phyloP scores from a whole-genome alignment of 30 jellyfish, hydroid and myxozoan genomes.

The Aurelia coerulea region DNA sequence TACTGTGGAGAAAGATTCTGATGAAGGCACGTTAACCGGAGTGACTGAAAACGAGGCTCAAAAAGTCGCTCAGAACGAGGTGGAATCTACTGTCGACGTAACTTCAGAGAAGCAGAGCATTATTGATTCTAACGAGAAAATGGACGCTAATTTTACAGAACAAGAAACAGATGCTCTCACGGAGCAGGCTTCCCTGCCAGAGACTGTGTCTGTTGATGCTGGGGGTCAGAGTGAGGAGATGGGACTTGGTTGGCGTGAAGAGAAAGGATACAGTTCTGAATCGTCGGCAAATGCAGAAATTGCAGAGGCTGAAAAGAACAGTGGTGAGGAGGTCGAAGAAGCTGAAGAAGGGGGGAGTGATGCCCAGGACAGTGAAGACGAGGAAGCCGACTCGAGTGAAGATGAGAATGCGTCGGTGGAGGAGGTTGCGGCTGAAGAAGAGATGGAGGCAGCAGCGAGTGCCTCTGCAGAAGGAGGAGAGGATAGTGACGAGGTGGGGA shows the following conservation, averaged over 20 bases:
- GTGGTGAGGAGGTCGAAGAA: background rate
- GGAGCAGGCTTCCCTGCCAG: background rate
- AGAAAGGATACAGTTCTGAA: conserved; percentile 24
- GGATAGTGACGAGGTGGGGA: conserved; percentile 21
- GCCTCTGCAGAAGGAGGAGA: conserved; percentile 11
- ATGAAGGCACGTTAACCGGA: no score
- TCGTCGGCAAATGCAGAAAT: conserved; percentile 11
- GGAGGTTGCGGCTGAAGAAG: conserved; percentile 24
- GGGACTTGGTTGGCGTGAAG: conserved; percentile 34
- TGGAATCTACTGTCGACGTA: no score
- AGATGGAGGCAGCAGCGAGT: conserved; percentile 10
- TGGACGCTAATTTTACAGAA: no score
- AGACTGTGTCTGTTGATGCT: background rate
- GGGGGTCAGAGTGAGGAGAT: background rate
- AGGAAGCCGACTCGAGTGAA: conserved; percentile 2
- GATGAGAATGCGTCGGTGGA: background rate
- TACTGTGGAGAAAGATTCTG: no score
- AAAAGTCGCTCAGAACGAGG: no score
- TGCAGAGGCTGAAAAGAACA: background rate
- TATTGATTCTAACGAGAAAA: no score
- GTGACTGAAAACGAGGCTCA: no score
- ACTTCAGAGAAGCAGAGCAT: no score
- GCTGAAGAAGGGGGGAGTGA: conserved; percentile 11
- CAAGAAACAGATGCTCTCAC: no score
- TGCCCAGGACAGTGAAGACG: background rate